Base-by-base conservation (phyloP, 2,113 vertebrate genomes). In the Dissostichus mawsoni region DNA sequence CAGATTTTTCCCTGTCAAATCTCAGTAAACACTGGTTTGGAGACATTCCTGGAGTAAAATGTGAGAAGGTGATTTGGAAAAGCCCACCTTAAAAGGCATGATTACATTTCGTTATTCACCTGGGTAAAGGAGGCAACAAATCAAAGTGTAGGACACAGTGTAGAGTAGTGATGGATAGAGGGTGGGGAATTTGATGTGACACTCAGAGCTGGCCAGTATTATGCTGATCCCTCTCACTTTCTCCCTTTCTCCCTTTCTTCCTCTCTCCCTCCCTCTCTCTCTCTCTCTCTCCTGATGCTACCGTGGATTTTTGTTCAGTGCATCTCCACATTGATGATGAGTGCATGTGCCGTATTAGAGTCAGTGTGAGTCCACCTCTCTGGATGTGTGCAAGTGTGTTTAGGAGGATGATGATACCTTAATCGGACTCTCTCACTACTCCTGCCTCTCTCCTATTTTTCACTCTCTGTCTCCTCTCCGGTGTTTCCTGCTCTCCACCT, bases 401-500 rank as follows among this genome's bases (percentile, higher is more conserved):
- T 67, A 73, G 45, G 52, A 69, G 48, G 61, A 79, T 18, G 69
- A 82, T 29, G 59, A 82, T 80, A 74, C 68, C 77, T 66, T 62
- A 55, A 51, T 10, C n/a, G 44, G 78, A 76, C 78, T 69, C 61
- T 80, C 76, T 57, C 74, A 55, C 47, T 50, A 59, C 17, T 12
- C 20, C 25, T 20, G 48, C 44, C 11, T 29, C 29, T 18, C 78
- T 57, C 74, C 47, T 50, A 56, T 20, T 12, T 29, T n/a, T 20
- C 53, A 44, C 13, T 29, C 29, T 18, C 6, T 58, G 9, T 16
- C 23, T 12, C 89, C 68, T 86, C 75, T 88, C 82, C 76, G 67
- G 71, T 52, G 55, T 51, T 61, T 80, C 77, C 81, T 64, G 75
- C 74, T 90, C 82, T 88, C 56, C 79, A 90, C 76, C 85, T 80